Evolutionary conservation across 2,113 vertebrate genomes (phyloP).

Genomic region (Callaeas wilsoni): DNA sequence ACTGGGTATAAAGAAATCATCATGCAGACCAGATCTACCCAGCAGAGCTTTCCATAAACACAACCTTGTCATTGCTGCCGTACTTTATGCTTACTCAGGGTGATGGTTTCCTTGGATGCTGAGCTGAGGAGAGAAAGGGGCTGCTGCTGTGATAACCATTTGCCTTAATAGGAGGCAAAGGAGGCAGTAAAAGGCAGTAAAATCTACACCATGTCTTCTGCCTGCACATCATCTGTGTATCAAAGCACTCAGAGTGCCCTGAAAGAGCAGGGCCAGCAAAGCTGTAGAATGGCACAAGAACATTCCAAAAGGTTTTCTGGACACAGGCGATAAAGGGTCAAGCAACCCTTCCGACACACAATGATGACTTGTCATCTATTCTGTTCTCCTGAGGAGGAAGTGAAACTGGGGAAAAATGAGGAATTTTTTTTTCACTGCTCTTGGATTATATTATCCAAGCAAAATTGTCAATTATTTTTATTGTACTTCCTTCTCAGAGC

Average conservation of each 20-base stretch:
- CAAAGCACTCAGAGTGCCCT: neutral
- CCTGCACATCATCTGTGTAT: neutral
- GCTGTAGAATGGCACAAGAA: neutral
- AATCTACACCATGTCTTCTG: neutral
- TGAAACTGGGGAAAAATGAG: neutral
- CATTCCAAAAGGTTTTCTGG: neutral
- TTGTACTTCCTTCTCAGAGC: neutral
- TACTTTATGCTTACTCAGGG: neutral
- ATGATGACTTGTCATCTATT: neutral
- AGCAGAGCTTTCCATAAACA: neutral
- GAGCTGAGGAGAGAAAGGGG: neutral
- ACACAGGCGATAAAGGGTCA: rapidly evolving
- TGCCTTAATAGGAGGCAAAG: neutral
- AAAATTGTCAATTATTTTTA: neutral
- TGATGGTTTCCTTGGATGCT: neutral
- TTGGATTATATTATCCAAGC: neutral
- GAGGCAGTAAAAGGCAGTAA: neutral
- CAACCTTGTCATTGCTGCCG: neutral
- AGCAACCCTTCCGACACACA: neutral
- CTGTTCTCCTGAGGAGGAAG: neutral
- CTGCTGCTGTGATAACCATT: neutral
- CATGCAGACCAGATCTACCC: neutral
- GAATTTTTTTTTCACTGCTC: rapidly evolving
- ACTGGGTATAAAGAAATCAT: neutral
- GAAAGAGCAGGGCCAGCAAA: neutral